phyloP scores from a whole-genome alignment of 2,113 vertebrate species.

The Strigops habroptila region DNA sequence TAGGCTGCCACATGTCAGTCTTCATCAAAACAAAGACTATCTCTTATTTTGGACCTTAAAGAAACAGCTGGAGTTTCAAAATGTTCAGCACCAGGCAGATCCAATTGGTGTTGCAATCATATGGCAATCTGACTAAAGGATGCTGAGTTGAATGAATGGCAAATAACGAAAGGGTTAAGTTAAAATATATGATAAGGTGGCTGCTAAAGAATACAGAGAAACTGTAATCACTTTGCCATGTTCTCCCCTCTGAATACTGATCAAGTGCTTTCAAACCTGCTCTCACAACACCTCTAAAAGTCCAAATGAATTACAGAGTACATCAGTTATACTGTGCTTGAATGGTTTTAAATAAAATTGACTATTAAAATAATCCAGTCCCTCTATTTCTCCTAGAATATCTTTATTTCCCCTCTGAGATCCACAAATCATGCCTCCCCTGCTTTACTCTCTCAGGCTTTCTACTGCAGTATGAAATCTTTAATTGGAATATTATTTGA shows the following conservation, averaged over 20 bases:
- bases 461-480: background rate
- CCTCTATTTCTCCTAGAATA: background rate
- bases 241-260: background rate
- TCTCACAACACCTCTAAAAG: background rate
- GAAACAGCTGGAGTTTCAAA: background rate
- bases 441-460: background rate
- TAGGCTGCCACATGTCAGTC: background rate
- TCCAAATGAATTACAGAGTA: background rate
- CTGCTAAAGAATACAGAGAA: background rate
- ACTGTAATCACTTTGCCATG: background rate
- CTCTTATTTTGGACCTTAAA: background rate
- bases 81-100: background rate
- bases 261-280: background rate
- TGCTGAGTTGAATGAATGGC: background rate
- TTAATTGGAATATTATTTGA: background rate
- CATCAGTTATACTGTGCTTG: background rate
- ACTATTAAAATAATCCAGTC: background rate
- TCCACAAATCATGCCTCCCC: background rate
- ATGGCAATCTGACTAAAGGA: background rate
- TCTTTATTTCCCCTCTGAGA: slow-evolving; percentile 16
- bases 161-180: background rate
- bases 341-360: background rate
- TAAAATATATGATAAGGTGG: background rate
- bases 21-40: background rate
- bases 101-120: background rate